phyloP scores from a whole-genome alignment of 1,140 invertebrate genomes.

The Ceratitis capitata region DNA sequence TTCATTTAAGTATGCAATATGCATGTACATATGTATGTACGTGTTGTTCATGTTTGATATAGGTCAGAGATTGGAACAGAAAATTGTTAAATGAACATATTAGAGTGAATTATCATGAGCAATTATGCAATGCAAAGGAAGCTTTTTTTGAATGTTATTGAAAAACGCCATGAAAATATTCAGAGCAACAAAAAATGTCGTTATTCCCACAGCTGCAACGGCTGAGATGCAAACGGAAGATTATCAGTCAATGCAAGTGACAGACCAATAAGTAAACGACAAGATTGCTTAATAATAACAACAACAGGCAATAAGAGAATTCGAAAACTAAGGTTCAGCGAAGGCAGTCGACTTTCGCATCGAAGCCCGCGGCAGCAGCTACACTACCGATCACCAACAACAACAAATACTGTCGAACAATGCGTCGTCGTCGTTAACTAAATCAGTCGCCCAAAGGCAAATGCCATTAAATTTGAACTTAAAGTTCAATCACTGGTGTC shows the following conservation, averaged over 20 bases:
- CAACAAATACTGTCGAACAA: background rate
- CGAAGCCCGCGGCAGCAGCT: background rate
- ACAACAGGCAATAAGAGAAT: no score
- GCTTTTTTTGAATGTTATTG: background rate
- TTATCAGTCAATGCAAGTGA: background rate
- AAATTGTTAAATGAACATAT: background rate
- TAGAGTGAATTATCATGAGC: background rate
- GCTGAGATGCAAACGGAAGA: background rate
- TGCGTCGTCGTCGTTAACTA: background rate
- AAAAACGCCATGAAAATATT: background rate
- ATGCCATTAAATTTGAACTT: constrained; percentile 35
- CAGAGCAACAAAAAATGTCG: background rate
- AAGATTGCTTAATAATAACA: background rate
- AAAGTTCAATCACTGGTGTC: constrained; percentile 34
- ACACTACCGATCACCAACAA: no score
- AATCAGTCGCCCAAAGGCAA: constrained; percentile 7
- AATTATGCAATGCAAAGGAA: background rate
- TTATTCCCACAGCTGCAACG: background rate
- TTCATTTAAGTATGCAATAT: background rate
- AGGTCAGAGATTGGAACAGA: background rate
- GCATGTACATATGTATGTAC: background rate
- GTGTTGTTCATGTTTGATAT: background rate
- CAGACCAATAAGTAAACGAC: background rate
- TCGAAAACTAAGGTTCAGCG: background rate
- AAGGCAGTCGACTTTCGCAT: background rate